Evolutionary conservation across 2,888 invertebrate genomes (phyloP).

Genomic region (Conus canariensis): DNA sequence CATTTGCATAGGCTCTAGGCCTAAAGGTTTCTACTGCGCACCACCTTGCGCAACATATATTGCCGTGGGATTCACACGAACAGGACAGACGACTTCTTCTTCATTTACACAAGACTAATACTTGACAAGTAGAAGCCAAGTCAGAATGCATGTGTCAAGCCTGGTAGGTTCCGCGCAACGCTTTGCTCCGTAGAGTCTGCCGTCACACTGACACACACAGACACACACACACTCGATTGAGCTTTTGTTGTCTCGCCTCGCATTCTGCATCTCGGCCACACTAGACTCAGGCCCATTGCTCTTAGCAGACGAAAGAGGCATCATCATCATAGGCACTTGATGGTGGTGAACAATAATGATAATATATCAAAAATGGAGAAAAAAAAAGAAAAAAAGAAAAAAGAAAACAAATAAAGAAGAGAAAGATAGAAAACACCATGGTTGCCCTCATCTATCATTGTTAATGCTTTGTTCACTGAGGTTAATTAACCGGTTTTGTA

Average conservation of each 20-base stretch:
- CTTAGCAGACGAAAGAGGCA: background rate
- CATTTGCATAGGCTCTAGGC: slow-evolving; percentile 70
- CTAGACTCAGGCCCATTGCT: background rate
- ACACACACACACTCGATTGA: background rate
- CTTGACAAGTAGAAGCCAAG: background rate
- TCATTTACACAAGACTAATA: slow-evolving; percentile 20
- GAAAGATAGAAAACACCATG: background rate
- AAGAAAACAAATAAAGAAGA: background rate
- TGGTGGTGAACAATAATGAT: background rate
- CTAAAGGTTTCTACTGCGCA: slow-evolving; percentile 70
- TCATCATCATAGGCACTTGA: slow-evolving; percentile 8
- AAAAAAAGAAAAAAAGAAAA: background rate
- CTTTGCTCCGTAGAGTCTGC: background rate
- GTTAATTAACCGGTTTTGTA: too few relatives aligned
- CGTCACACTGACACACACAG: slow-evolving; percentile 24
- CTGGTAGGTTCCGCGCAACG: background rate
- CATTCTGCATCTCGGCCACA: slow-evolving; percentile 21
- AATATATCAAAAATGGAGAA: background rate
- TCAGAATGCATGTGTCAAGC: slow-evolving; percentile 19
- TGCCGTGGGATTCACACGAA: slow-evolving; percentile 65
- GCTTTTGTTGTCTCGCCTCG: slow-evolving; percentile 18
- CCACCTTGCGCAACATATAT: slow-evolving; percentile 76
- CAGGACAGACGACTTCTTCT: background rate
- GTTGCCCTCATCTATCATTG: too few relatives aligned
- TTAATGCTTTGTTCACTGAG: too few relatives aligned